Conservation (phyloP, 1,140 invertebrate genomes). For the Philopotamus ludificatus region DNA sequence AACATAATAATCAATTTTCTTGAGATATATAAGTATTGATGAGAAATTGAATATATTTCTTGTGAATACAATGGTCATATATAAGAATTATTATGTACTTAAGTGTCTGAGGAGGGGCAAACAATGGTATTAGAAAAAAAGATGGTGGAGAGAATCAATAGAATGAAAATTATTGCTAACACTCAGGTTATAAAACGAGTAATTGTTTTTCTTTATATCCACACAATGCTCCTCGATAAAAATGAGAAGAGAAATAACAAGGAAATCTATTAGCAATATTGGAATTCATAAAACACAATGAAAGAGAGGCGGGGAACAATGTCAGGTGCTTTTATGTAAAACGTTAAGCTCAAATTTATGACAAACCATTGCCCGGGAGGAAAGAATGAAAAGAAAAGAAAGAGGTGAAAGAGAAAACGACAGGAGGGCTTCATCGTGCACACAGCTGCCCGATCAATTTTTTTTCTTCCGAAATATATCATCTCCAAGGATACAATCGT, state of each 20-base stretch:
- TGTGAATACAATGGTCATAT: too few species aligned
- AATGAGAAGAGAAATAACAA: neutral
- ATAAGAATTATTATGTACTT: too few species aligned
- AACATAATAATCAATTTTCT: too few species aligned
- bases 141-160: neutral
- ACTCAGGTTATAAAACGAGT: too few species aligned
- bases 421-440: too few species aligned
- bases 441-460: too few species aligned
- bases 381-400: slow-evolving; percentile 1
- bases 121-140: neutral
- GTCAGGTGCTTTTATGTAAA: slow-evolving; percentile 39
- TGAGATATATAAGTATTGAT: too few species aligned
- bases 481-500: too few species aligned
- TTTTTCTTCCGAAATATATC: too few species aligned
- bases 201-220: too few species aligned
- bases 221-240: neutral
- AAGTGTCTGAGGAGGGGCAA: neutral
- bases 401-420: slow-evolving; percentile 26
- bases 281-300: slow-evolving; percentile 32
- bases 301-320: slow-evolving; percentile 28
- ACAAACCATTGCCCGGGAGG: slow-evolving; percentile 23
- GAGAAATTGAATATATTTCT: too few species aligned
- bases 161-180: neutral
- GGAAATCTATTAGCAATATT: slow-evolving; percentile 24
- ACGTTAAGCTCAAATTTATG: slow-evolving; percentile 40